phyloP scores from a whole-genome alignment of 1,140 invertebrate genomes.

The Ditylenchus dipsaci region DNA sequence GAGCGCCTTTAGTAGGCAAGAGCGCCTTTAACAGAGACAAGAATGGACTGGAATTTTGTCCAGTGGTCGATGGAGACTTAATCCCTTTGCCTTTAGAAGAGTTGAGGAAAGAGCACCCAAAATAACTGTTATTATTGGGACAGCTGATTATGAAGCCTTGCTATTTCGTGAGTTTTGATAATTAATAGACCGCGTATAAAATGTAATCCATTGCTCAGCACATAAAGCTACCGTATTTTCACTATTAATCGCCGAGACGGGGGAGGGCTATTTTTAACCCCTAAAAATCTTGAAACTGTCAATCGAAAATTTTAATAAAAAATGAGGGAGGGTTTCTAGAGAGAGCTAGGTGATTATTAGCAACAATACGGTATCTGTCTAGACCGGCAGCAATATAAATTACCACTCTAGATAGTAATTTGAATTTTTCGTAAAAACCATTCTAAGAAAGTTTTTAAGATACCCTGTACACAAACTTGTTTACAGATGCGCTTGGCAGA shows the following conservation, averaged over 20 bases:
- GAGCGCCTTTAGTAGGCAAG: constrained; percentile 33
- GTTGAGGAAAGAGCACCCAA: constrained; percentile 6
- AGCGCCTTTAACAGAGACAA: constrained; percentile 37
- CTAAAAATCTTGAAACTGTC: too few relatives aligned
- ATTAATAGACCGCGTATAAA: too few relatives aligned
- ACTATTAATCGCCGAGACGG: not conserved
- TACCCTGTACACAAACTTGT: not conserved
- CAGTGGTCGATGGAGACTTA: constrained; percentile 38
- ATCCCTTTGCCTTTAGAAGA: constrained; percentile 20
- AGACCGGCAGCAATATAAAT: too few relatives aligned
- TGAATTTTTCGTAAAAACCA: not conserved
- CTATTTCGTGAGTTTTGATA: constrained; percentile 28
- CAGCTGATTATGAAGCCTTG: constrained; percentile 37
- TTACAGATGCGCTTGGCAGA: constrained; percentile 32
- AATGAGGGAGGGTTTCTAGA: not conserved
- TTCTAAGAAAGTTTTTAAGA: not conserved
- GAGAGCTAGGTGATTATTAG: not conserved
- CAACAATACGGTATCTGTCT: too few relatives aligned
- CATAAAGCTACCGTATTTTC: too few relatives aligned
- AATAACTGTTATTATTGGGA: constrained; percentile 37
- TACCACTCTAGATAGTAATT: not conserved
- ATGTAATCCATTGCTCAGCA: too few relatives aligned
- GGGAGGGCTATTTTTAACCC: not conserved
- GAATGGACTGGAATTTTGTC: constrained; percentile 46
- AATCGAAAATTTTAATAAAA: too few relatives aligned